Evolutionary conservation across 2,113 vertebrate genomes (phyloP).

Genomic region (Mionectes macconnelli): DNA sequence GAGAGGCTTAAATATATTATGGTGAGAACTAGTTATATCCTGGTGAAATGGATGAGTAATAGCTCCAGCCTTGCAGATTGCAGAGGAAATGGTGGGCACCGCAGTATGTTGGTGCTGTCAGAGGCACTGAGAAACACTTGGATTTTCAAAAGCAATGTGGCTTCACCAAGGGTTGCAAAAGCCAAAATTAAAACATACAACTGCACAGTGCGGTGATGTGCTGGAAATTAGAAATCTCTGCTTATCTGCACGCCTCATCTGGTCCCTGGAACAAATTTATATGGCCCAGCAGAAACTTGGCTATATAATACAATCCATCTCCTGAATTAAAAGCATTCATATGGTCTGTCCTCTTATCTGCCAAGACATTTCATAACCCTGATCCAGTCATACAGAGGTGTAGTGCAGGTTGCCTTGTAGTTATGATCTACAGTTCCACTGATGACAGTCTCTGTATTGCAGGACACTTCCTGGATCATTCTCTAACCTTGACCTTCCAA

Average conservation of each 20-base stretch:
- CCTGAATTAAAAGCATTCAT: not conserved
- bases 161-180: not conserved
- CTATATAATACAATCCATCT: not conserved
- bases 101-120: not conserved
- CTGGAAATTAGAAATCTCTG: not conserved
- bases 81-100: slow-evolving; percentile 1
- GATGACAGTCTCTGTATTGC: not conserved
- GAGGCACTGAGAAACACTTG: not conserved
- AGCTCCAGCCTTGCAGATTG: not conserved
- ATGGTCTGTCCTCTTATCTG: not conserved
- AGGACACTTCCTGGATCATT: not conserved
- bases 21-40: slow-evolving; percentile 12
- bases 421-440: not conserved
- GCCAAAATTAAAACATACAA: not conserved
- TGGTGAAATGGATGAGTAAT: slow-evolving; percentile 37
- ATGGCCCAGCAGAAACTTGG: not conserved
- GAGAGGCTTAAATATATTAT: not conserved
- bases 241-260: not conserved
- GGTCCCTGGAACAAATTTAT: not conserved
- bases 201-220: not conserved
- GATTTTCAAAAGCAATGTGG: not conserved
- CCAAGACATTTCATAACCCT: not conserved
- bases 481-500: not conserved
- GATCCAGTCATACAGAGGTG: not conserved
- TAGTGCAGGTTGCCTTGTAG: not conserved